A percentile compares a stretch with the other conserved stretches of the same genome.
Evolutionary conservation across 2,888 invertebrate species (phyloP).

Genomic region (Thereva nobilitata): DNA sequence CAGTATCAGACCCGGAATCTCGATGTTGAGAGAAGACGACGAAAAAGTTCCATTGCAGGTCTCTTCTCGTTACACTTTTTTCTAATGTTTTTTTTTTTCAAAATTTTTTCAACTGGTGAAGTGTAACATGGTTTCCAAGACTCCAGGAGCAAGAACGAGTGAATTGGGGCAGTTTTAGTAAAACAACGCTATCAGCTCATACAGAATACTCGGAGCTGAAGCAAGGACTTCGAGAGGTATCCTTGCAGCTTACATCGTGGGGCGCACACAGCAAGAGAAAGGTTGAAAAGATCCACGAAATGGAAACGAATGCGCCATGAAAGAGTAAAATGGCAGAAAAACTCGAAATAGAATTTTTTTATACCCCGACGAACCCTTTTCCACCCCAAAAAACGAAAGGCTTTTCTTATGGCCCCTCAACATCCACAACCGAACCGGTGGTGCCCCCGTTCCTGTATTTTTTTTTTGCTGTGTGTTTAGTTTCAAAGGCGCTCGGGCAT

Average conservation of each 20-base stretch:
- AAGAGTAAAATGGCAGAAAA: slow-evolving; percentile 33
- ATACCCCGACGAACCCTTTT: slow-evolving; percentile 5
- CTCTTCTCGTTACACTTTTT: slow-evolving; percentile 20
- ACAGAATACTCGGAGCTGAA: neutral
- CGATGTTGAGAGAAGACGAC: slow-evolving; percentile 15
- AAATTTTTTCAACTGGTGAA: slow-evolving; percentile 26
- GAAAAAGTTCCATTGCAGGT: slow-evolving; percentile 26
- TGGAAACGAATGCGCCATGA: slow-evolving; percentile 33
- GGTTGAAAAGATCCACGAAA: slow-evolving; percentile 31
- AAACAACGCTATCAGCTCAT: slow-evolving; percentile 31
- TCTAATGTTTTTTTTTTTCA: slow-evolving; percentile 8
- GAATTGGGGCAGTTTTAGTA: slow-evolving; percentile 27
- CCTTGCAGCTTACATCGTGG: too few species aligned
- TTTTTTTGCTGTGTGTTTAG: slow-evolving; percentile 6
- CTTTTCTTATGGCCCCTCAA: neutral
- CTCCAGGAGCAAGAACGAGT: slow-evolving; percentile 19
- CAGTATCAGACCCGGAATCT: slow-evolving; percentile 14
- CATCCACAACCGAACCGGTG: neutral
- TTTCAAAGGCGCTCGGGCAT: slow-evolving; percentile 8
- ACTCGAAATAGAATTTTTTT: slow-evolving; percentile 32
- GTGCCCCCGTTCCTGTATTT: slow-evolving; percentile 12
- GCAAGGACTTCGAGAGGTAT: too few species aligned
- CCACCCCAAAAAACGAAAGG: neutral
- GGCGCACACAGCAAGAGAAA: slow-evolving; percentile 5
- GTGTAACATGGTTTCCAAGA: slow-evolving; percentile 22